Evolutionary conservation across 2,888 invertebrate genomes (phyloP).

Genomic region (Spatulosminthurus flaviceps): DNA sequence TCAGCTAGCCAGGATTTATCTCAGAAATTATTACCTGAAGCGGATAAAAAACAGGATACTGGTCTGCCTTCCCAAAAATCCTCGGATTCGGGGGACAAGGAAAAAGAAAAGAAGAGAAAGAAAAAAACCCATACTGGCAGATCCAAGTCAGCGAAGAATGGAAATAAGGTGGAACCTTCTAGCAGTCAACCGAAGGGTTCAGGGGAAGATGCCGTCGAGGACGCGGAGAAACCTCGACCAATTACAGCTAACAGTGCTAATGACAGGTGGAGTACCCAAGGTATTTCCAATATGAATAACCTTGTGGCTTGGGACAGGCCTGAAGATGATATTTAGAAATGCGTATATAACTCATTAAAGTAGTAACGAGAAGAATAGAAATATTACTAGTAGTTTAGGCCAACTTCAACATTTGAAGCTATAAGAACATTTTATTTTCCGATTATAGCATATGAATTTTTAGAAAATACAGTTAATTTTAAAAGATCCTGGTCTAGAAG

Average conservation of each 20-base stretch:
- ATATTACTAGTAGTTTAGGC: too few relatives aligned
- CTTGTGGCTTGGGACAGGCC: slow-evolving; percentile 74
- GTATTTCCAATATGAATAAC: slow-evolving; percentile 76
- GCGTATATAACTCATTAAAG: too few relatives aligned
- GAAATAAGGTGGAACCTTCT: slow-evolving; percentile 56
- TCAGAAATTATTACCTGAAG: slow-evolving; percentile 15
- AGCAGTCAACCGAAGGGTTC: background rate
- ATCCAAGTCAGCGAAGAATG: slow-evolving; percentile 59
- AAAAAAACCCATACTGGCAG: slow-evolving; percentile 39
- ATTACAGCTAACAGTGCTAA: slow-evolving; percentile 70
- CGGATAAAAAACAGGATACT: background rate
- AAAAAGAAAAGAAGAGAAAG: slow-evolving; percentile 33
- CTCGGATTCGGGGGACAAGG: slow-evolving; percentile 38
- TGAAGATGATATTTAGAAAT: slow-evolving; percentile 67
- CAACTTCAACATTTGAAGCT: too few relatives aligned
- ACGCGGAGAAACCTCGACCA: slow-evolving; percentile 50
- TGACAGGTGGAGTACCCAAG: slow-evolving; percentile 78
- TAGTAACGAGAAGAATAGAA: too few relatives aligned
- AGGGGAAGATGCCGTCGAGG: slow-evolving; percentile 60
- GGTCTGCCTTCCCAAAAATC: slow-evolving; percentile 29
- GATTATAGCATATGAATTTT: too few relatives aligned
- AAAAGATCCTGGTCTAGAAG: too few relatives aligned
- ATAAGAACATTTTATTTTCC: too few relatives aligned
- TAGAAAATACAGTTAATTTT: too few relatives aligned
- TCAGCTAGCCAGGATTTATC: background rate